These are phyloP conservation scores for Lethrus apterus DNA, from an alignment of 1,140 invertebrate genomes.

Conservation along the genomic window DNA sequence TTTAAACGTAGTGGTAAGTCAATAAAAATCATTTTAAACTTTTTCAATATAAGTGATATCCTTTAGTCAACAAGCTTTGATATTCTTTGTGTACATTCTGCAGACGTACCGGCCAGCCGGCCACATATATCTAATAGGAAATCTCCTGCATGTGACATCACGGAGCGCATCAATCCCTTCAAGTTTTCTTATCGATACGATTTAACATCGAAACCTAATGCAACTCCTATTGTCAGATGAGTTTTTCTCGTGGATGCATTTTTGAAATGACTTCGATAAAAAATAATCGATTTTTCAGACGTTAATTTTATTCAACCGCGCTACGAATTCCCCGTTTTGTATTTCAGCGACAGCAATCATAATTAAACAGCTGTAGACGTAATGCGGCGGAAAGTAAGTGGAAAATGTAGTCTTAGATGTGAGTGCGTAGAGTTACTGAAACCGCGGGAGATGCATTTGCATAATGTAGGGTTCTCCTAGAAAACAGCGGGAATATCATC, in stretches of 20 bases:
- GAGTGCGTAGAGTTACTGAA: conserved; percentile 22
- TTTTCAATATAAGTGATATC: too few species aligned
- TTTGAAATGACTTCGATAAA: background rate
- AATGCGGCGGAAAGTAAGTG: conserved; percentile 24
- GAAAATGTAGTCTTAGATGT: conserved; percentile 17
- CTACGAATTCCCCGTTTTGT: conserved; percentile 23
- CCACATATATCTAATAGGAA: conserved; percentile 23
- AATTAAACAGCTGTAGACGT: conserved; percentile 26
- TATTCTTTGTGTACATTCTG: conserved; percentile 12
- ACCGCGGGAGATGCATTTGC: conserved; percentile 26
- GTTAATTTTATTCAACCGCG: too few species aligned
- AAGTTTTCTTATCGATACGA: conserved; percentile 23
- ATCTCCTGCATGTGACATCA: conserved; percentile 21
- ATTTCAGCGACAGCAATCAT: conserved; percentile 26
- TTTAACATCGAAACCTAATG: conserved; percentile 22
- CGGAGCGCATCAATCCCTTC: conserved; percentile 11
- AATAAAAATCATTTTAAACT: too few species aligned
- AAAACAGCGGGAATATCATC: too few species aligned
- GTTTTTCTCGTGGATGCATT: conserved; percentile 17
- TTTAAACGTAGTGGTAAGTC: too few species aligned
- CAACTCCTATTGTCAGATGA: conserved; percentile 19
- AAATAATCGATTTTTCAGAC: too few species aligned
- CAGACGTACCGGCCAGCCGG: conserved; percentile 8
- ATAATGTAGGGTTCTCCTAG: conserved; percentile 25
- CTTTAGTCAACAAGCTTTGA: too few species aligned